phyloP scores from a whole-genome alignment of 2,113 vertebrate genomes.

The Pomatostomus ruficeps region DNA sequence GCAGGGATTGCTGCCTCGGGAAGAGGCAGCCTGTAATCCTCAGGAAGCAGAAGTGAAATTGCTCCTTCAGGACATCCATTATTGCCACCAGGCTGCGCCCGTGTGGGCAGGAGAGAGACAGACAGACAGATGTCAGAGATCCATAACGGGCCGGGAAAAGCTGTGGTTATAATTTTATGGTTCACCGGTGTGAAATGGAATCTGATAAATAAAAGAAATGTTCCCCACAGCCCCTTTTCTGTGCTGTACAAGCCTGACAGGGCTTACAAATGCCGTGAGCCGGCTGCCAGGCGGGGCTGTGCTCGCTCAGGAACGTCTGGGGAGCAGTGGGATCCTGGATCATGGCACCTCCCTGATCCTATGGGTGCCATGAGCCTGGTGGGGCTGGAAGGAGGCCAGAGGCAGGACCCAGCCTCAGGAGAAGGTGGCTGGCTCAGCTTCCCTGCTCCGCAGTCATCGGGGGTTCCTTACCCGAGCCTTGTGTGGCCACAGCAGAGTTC shows the following conservation, averaged over 20 bases:
- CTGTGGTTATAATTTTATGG: constrained; percentile 47
- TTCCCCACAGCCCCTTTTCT: background rate
- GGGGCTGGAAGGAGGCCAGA: background rate
- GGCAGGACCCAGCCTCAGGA: background rate
- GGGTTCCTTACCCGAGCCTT: background rate
- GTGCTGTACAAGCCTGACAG: background rate
- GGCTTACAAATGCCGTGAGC: background rate
- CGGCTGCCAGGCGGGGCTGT: background rate
- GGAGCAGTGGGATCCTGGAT: rapidly evolving
- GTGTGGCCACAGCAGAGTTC: background rate
- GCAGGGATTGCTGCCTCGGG: background rate
- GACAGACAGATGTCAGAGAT: background rate
- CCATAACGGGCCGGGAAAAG: background rate
- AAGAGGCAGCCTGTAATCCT: background rate
- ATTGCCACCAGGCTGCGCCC: background rate
- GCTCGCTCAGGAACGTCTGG: rapidly evolving
- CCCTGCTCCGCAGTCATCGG: background rate
- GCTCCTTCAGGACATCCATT: constrained; percentile 5
- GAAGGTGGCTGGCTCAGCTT: background rate
- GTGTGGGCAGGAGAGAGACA: background rate
- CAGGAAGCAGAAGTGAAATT: background rate
- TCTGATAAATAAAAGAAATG: background rate
- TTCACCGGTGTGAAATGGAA: constrained; percentile 44
- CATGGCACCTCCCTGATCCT: background rate
- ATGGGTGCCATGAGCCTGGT: rapidly evolving